Evolutionary conservation across 2,888 invertebrate genomes (phyloP).

Genomic region (Tetropium fuscum): DNA sequence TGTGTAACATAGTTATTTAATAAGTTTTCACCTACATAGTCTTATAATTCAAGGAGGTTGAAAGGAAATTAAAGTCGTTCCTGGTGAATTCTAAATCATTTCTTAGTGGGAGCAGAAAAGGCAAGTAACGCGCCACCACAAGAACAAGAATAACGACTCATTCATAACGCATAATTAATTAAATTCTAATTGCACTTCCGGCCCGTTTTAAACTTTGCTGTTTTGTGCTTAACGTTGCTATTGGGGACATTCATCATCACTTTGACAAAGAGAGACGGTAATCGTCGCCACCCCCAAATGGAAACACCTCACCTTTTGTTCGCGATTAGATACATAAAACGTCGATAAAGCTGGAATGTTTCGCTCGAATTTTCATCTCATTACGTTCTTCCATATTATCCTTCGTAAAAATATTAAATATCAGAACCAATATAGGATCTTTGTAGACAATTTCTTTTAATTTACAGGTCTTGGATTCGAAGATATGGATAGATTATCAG

Average conservation of each 20-base stretch:
- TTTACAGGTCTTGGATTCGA: no score
- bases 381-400: no score
- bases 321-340: constrained; percentile 26
- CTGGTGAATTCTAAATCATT: constrained; percentile 52
- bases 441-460: no score
- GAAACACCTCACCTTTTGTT: constrained; percentile 34
- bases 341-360: constrained; percentile 13
- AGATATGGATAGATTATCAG: no score
- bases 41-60: constrained; percentile 47
- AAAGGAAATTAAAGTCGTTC: constrained; percentile 56
- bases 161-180: constrained; percentile 67
- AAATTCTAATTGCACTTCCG: constrained; percentile 66
- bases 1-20: constrained; percentile 47
- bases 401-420: no score
- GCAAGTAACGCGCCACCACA: constrained; percentile 37
- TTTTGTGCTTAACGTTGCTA: constrained; percentile 62
- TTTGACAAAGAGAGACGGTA: constrained; percentile 65
- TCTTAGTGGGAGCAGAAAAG: constrained; percentile 43
- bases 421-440: no score
- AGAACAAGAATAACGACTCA: constrained; percentile 58
- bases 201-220: constrained; percentile 63
- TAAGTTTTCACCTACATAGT: constrained; percentile 43
- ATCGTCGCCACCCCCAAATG: constrained; percentile 52
- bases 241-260: constrained; percentile 66
- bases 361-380: constrained; percentile 4